These are phyloP conservation scores for Cephus rjabovi DNA, from an alignment of 2,888 invertebrate species.

Conservation along the genomic window DNA sequence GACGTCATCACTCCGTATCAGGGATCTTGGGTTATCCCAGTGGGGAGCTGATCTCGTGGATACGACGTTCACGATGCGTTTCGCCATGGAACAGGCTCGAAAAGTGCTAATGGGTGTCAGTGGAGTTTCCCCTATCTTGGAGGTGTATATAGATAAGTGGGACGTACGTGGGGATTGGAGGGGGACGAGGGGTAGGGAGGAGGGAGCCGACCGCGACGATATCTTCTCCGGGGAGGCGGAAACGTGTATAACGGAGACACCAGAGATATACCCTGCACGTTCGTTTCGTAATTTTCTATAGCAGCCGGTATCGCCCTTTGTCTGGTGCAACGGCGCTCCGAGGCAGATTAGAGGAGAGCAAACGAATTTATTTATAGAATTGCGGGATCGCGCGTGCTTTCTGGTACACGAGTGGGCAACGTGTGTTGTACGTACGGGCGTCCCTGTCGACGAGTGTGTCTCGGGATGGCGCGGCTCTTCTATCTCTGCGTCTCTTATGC, in stretches of 20 bases:
- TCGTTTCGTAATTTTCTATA: constrained; percentile 36
- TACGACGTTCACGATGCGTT: no score
- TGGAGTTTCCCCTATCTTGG: not conserved
- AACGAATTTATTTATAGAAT: constrained; percentile 54
- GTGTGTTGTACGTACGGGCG: not conserved
- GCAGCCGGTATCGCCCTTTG: constrained; percentile 42
- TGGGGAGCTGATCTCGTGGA: no score
- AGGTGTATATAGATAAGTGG: no score
- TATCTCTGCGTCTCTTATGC: not conserved
- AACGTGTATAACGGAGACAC: no score
- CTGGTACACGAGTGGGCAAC: not conserved
- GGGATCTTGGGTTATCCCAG: no score
- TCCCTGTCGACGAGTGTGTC: not conserved
- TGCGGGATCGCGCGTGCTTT: constrained; percentile 27
- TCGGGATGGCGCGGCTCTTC: constrained; percentile 1
- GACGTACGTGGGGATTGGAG: no score
- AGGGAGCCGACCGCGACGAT: no score
- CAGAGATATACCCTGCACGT: no score
- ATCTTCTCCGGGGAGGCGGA: no score
- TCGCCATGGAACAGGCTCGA: no score
- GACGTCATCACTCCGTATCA: no score
- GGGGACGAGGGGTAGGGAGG: no score
- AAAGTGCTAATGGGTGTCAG: not conserved
- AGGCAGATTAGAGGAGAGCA: constrained; percentile 45
- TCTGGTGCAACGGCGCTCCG: constrained; percentile 31